These are phyloP conservation scores for Eupleurogrammus muticus DNA, from an alignment of 2,797 vertebrate genomes.

Conservation along the genomic window DNA sequence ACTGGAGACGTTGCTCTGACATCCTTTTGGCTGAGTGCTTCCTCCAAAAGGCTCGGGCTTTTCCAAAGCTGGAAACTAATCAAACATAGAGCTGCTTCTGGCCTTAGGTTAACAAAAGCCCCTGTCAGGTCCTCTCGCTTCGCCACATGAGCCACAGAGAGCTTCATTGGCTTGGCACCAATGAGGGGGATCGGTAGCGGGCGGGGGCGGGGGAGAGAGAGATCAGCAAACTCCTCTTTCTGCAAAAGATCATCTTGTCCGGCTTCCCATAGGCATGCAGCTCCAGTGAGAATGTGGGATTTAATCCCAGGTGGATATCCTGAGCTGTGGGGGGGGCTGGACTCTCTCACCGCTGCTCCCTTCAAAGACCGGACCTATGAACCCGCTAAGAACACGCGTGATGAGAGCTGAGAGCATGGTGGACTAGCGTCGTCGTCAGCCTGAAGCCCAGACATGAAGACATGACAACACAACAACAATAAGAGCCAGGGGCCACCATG, in stretches of 20 bases:
- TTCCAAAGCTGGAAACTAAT: slow-evolving; percentile 81
- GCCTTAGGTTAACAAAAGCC: slow-evolving; percentile 82
- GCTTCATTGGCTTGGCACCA: slow-evolving; percentile 75
- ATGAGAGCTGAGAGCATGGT: slow-evolving; percentile 59
- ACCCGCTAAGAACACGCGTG: slow-evolving; percentile 59
- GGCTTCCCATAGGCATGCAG: slow-evolving; percentile 68
- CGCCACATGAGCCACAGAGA: slow-evolving; percentile 75
- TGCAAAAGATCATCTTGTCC: slow-evolving; percentile 81
- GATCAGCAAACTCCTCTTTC: slow-evolving; percentile 82
- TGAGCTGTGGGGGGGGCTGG: slow-evolving; percentile 61
- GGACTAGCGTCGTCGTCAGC: slow-evolving; percentile 46
- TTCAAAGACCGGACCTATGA: slow-evolving; percentile 64
- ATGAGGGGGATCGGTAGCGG: slow-evolving; percentile 43
- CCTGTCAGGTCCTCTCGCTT: slow-evolving; percentile 77
- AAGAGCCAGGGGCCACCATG: slow-evolving; percentile 53
- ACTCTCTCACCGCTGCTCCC: slow-evolving; percentile 68
- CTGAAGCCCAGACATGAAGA: slow-evolving; percentile 46
- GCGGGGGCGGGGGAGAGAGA: slow-evolving; percentile 65
- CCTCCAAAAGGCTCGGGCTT: slow-evolving; percentile 73
- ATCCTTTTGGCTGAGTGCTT: slow-evolving; percentile 78
- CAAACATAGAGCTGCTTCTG: slow-evolving; percentile 79
- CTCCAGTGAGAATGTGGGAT: slow-evolving; percentile 71
- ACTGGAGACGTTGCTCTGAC: slow-evolving; percentile 80
- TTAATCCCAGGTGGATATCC: slow-evolving; percentile 79
- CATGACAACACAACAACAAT: slow-evolving; percentile 61